phyloP scores from a whole-genome alignment of 2,113 vertebrate genomes.

The Grus americana region DNA sequence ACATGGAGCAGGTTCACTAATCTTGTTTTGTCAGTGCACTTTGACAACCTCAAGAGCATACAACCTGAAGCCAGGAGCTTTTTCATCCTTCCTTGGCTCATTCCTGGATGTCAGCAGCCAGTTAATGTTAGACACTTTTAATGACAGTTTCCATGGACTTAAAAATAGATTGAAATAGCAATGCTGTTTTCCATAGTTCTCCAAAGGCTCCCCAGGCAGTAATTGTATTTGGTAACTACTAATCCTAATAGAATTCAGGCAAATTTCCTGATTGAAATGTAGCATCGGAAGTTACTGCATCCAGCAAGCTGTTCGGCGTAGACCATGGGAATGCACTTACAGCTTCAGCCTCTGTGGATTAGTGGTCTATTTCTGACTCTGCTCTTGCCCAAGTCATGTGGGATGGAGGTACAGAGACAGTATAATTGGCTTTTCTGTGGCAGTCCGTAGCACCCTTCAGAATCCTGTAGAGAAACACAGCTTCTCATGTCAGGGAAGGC shows the following conservation, averaged over 20 bases:
- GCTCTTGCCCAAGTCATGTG: background rate
- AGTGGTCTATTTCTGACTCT: constrained; percentile 7
- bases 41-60: background rate
- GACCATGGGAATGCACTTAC: background rate
- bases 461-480: background rate
- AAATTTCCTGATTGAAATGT: background rate
- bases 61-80: background rate
- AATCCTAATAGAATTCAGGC: background rate
- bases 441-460: background rate
- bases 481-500: background rate
- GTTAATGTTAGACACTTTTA: background rate
- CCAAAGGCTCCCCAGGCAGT: background rate
- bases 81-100: background rate
- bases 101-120: background rate
- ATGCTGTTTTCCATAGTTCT: background rate
- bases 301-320: background rate
- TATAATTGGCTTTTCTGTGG: constrained; percentile 2
- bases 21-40: background rate
- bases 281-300: background rate
- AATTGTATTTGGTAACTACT: background rate
- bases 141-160: background rate
- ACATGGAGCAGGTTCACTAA: rapidly evolving
- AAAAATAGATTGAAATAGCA: background rate
- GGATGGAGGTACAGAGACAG: background rate
- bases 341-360: background rate